Base-by-base conservation (phyloP, 2,888 invertebrate species). In the Gerris lacustris region DNA sequence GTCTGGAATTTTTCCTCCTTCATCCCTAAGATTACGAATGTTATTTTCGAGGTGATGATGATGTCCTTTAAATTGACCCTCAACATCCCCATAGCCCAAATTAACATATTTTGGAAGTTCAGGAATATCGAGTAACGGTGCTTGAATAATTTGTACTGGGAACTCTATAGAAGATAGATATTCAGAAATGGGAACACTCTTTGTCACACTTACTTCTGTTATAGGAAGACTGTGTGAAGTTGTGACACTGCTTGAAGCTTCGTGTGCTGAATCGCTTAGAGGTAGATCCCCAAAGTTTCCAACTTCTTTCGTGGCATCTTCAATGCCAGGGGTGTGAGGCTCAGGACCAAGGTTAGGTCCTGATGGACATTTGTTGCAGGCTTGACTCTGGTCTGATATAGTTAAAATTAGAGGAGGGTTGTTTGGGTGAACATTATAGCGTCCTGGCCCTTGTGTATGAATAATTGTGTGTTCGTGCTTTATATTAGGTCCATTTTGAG, bases 141-240 rank as follows among this genome's bases (percentile, higher is more conserved):
- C 86, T 76, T 89, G 86, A 71, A 89, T 84, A 70, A 87, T 84
- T 75, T 88, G 87, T 64, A 88, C 84, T 9, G 90, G 88, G 79
- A 89, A 88, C 75, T 89, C 88, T 64, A 90, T 83, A 2, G 88
- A 87, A 64, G 89, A 87, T 0, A 88, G 82, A 76, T 84, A 89
- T 77, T 89, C 87, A 5, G 85, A 86, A 6, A 90, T 76, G 64
- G 87, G 86, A 69, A 90, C 82, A 77, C 89, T 89, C 76, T 87
- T 85, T 67, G 85, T 80, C 43, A 88, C 81, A 76, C 86, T 83
- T 9, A 86, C 81, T 74, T 83, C 82, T 66, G 73, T 69, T 11
- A 6, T 69, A 44, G 5, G 44, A 6, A 6, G 17, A 62, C 17
- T 44, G 45, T 63, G 66, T 11, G 31, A 55, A n/a, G n/a, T 70